Evolutionary conservation across 2,797 vertebrate genomes (phyloP), one percentile per base, ranked within the genome.

Genomic region (Poecile montanus): DNA sequence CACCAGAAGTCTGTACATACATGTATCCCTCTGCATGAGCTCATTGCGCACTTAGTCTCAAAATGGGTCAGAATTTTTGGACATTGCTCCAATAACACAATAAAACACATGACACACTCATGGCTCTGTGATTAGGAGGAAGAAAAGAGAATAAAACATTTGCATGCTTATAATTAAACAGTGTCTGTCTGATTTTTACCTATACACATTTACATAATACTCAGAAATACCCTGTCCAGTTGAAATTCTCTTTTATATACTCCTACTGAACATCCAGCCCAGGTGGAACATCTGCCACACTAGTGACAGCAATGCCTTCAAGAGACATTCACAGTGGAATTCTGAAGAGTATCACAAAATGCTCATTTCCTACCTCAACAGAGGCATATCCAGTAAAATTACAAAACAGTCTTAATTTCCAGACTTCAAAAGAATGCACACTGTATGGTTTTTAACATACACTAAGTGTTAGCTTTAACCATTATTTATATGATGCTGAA

Each of bases 131-230:
- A 54, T 25, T 38, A 50, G 40, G 40, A 68, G 7, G 53, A 79
- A 58, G 15, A 16, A 32, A 90, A 67, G 7, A 36, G 13, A 58
- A 67, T 2, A 74, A 54, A 79, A 34, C 3, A 53, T 34, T 20
- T n/a, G 18, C 50, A 60, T 1, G 1, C n/a, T 73, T 42, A 29
- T 5, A 68, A 66, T 10, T 19, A 47, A 89, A 67, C 16, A 8
- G 19, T 0, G 2, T 29, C 54, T 42, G 8, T 30, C 42, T 66
- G 21, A 71, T 54, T 83, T 77, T 53, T 13, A 91, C 32, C 13
- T 51, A 44, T 1, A 13, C 3, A 6, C 1, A 4, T 56, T 73
- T n/a, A 62, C 1, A 1, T 5, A 86, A 54, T 2, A 50, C 7
- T 40, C 38, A 65, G n/a, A 77, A 80, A 82, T 81, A 89, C 11